Evolutionary conservation across 2,888 invertebrate genomes (phyloP).

Genomic region (Pristionchus maxplancki): DNA sequence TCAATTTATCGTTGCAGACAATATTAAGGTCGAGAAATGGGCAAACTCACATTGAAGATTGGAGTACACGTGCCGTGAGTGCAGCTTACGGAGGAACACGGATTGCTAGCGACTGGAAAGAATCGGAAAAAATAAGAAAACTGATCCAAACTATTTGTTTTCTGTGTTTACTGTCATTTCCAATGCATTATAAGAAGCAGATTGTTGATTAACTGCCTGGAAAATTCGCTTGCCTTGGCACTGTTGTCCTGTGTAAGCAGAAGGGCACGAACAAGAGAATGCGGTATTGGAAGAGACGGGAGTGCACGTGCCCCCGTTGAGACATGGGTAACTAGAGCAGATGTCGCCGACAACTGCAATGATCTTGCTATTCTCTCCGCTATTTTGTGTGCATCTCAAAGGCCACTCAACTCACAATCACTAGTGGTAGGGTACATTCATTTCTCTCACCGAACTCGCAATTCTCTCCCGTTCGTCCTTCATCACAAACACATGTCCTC

Average conservation of each 20-base stretch:
- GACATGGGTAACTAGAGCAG: not conserved
- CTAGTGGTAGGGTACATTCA: too few species aligned
- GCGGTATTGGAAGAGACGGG: not conserved
- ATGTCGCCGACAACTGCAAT: not conserved
- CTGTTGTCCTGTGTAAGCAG: not conserved
- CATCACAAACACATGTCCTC: not conserved
- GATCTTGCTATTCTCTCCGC: not conserved
- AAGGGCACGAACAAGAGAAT: not conserved
- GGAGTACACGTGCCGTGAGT: not conserved
- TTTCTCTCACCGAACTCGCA: conserved; percentile 22
- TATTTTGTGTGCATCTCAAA: not conserved
- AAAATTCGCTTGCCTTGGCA: not conserved
- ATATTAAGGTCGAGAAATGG: not conserved
- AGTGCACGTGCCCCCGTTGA: conserved; percentile 6
- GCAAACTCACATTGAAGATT: not conserved
- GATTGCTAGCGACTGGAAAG: not conserved
- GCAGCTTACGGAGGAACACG: not conserved
- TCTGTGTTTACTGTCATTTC: not conserved
- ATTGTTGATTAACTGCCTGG: too few species aligned
- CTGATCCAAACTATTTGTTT: too few species aligned
- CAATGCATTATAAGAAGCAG: too few species aligned
- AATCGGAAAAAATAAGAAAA: too few species aligned
- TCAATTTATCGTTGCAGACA: not conserved
- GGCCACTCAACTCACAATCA: not conserved
- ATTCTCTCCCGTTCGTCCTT: not conserved